Evolutionary conservation across 2,797 vertebrate species (phyloP).

Genomic region (Etheostoma perlongum): DNA sequence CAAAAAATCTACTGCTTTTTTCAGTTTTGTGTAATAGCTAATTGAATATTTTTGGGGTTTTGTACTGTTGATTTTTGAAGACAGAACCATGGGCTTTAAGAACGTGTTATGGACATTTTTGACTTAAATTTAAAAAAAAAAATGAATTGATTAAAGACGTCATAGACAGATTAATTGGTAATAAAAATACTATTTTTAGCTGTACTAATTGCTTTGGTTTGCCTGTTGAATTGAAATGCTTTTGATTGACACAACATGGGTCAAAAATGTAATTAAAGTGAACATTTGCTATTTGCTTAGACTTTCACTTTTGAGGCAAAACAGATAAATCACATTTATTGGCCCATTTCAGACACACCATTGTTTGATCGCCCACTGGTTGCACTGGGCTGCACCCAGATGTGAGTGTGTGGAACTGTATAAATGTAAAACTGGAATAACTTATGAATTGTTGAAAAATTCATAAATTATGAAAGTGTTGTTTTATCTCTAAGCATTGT

Average conservation of each 20-base stretch:
- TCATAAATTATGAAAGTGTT: too few species aligned
- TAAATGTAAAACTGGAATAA: slow-evolving; percentile 2
- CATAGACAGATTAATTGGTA: neutral
- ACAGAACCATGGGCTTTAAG: neutral
- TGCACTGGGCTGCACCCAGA: neutral
- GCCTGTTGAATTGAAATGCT: neutral
- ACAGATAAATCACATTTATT: neutral
- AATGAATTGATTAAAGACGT: neutral
- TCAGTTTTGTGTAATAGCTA: neutral
- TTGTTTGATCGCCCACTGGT: neutral
- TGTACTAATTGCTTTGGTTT: neutral
- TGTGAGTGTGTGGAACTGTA: neutral
- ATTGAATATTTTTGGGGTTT: neutral
- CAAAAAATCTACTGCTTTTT: neutral
- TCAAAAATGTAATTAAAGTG: neutral
- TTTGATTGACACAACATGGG: neutral
- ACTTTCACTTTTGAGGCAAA: neutral
- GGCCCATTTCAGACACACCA: neutral
- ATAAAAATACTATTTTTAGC: neutral
- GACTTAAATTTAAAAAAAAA: neutral
- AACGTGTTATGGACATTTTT: neutral
- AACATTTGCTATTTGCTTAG: neutral
- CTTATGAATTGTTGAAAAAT: too few species aligned
- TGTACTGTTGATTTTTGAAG: neutral
- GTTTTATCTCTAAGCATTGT: slow-evolving; percentile 19